These are phyloP conservation scores for Nipponacmea schrenckii DNA, from an alignment of 2,888 invertebrate species.

Conservation along the genomic window DNA sequence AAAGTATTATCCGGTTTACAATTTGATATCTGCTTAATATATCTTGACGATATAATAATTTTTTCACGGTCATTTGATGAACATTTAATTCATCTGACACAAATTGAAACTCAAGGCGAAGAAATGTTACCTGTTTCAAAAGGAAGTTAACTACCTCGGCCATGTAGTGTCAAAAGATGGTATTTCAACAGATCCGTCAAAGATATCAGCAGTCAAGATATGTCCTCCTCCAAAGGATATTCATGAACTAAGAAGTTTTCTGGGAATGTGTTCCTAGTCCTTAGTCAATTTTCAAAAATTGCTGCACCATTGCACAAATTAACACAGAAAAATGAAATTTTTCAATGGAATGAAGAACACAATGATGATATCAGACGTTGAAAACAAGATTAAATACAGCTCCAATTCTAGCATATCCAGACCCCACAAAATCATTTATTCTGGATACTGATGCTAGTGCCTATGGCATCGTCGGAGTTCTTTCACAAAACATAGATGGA, in stretches of 20 bases:
- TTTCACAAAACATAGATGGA: background rate
- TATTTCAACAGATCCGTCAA: no score
- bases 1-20: no score
- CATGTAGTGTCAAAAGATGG: no score
- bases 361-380: background rate
- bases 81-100: background rate
- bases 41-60: background rate
- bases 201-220: background rate
- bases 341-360: background rate
- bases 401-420: background rate
- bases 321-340: background rate
- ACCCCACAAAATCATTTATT: background rate
- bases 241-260: background rate
- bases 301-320: conserved; percentile 2
- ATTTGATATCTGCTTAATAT: background rate
- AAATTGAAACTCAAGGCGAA: background rate
- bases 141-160: no score
- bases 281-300: background rate
- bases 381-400: background rate
- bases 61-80: background rate
- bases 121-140: background rate
- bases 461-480: background rate
- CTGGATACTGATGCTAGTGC: conserved; percentile 4
- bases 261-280: background rate
- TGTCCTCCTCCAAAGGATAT: background rate